A percentile compares a stretch with the other conserved stretches of the same genome.
phyloP scores from a whole-genome alignment of 2,888 invertebrate species.

The Stenodema calcarata region DNA sequence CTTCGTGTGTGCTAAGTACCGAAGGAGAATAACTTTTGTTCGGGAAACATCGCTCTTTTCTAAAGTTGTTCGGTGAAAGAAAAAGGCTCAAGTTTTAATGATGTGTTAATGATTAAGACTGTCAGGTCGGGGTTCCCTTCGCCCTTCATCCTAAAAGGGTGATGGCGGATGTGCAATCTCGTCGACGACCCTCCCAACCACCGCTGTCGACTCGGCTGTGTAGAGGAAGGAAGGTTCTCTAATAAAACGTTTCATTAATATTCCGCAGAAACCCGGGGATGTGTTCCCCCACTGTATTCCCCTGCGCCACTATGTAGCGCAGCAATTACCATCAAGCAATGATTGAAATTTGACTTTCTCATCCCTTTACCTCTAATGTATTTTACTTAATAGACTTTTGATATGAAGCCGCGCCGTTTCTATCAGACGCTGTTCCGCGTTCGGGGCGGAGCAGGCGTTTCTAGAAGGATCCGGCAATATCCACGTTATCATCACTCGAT shows the following conservation, averaged over 20 bases:
- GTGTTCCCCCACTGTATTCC: background rate
- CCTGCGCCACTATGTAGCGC: background rate
- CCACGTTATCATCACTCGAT: background rate
- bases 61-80: background rate
- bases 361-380: conserved; percentile 5
- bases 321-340: conserved; percentile 19
- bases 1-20: no score
- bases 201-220: background rate
- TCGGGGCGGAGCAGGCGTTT: background rate
- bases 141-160: background rate
- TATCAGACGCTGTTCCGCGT: background rate
- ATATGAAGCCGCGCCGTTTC: background rate
- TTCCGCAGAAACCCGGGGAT: conserved; percentile 15
- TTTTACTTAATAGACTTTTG: conserved; percentile 19
- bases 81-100: background rate
- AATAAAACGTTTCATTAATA: conserved; percentile 43
- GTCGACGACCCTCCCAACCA: background rate
- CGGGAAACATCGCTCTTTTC: no score
- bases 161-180: conserved; percentile 37
- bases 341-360: conserved; percentile 9
- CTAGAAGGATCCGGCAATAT: background rate
- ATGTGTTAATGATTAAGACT: background rate
- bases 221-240: background rate
- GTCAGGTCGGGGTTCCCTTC: background rate
- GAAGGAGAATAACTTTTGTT: no score